Base-by-base conservation (phyloP, 1,140 invertebrate genomes). In the Phymorhynchus buccinoides region DNA sequence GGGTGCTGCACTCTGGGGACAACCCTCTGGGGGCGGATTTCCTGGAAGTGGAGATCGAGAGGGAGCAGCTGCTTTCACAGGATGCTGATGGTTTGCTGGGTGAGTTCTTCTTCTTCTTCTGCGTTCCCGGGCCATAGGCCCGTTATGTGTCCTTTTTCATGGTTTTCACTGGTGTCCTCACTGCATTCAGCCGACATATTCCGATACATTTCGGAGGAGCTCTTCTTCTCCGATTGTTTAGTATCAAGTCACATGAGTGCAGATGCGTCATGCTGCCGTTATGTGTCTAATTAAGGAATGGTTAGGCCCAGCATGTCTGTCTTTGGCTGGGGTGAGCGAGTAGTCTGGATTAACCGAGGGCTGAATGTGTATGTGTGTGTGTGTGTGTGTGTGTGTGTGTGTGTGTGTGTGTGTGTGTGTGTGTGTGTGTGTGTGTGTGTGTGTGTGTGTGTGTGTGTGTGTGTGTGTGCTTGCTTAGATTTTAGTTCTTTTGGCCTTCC, bases 21-120 rank as follows among this genome's bases (percentile, higher is more conserved):
- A 71, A 71, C 4, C n/a, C 42, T 6, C 75, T 82, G 27, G 83
- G 78, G 37, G 85, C 84, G 1, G 78, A 87, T 27, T 89, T 87
- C 48, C 44, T 89, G 48, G 88, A 89, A 83, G 48, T 89, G 9
- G 86, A 89, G 66, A 52, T 89, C 18, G 87, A 87, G n/a, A 87
- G 87, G 7, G 88, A 89, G 68, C 41, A 79, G 22, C 85, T 82
- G 12, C 77, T 89, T 37, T 86, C 88, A 0, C 12, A 80, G 39
- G 32, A 80, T 3, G 52, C 87, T 1, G 88, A 83, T n/a, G 88
- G 88, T 32, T 62, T 89, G 35, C 37, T 89, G 39, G 88, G 88
- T 87, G 75, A 80, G 84, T 83, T 37, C 14, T 62, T 56, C 16
- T 48, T 27, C 9, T n/a, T 37, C n/a, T n/a, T n/a, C n/a, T n/a